Conservation (phyloP, 2,888 invertebrate species). For the Drosophila pseudotakahashii region DNA sequence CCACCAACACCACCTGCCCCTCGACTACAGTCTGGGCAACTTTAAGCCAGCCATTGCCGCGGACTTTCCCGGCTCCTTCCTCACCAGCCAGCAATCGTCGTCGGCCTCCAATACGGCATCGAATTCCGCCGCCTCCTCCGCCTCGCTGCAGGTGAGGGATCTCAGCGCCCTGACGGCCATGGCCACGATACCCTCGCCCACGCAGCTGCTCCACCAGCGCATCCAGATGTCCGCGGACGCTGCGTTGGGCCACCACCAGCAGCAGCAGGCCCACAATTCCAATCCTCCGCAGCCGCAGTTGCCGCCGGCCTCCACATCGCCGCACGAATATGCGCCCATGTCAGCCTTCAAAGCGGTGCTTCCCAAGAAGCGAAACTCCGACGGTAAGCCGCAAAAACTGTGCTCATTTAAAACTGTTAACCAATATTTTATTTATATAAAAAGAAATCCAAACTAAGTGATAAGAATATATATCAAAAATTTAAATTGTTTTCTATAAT, state of each 20-base stretch:
- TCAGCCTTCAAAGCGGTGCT: conserved; percentile 84
- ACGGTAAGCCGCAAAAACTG: conserved; percentile 78
- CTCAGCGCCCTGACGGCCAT: conserved; percentile 80
- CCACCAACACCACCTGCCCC: conserved; percentile 80
- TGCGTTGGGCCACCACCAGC: conserved; percentile 63
- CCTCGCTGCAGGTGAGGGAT: conserved; percentile 80
- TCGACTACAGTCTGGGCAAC: conserved; percentile 83
- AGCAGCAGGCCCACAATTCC: conserved; percentile 42
- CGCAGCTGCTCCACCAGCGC: conserved; percentile 80
- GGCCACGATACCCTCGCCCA: conserved; percentile 78
- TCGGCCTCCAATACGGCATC: conserved; percentile 46
- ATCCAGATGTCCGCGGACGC: conserved; percentile 65
- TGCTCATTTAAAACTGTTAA: no score
- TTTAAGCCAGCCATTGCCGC: conserved; percentile 81
- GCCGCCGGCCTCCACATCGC: conserved; percentile 68
- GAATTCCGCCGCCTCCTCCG: conserved; percentile 32
- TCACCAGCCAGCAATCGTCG: conserved; percentile 68
- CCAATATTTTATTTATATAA: not conserved
- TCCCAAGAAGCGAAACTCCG: conserved; percentile 83
- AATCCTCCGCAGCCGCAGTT: conserved; percentile 60
- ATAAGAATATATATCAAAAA: no score
- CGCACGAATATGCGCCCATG: conserved; percentile 80
- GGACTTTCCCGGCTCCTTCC: conserved; percentile 81
- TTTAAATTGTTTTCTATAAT: no score
- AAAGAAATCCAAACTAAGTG: no score